These are phyloP conservation scores for Zaprionus ghesquierei DNA, from an alignment of 1,140 invertebrate species.

Conservation along the genomic window DNA sequence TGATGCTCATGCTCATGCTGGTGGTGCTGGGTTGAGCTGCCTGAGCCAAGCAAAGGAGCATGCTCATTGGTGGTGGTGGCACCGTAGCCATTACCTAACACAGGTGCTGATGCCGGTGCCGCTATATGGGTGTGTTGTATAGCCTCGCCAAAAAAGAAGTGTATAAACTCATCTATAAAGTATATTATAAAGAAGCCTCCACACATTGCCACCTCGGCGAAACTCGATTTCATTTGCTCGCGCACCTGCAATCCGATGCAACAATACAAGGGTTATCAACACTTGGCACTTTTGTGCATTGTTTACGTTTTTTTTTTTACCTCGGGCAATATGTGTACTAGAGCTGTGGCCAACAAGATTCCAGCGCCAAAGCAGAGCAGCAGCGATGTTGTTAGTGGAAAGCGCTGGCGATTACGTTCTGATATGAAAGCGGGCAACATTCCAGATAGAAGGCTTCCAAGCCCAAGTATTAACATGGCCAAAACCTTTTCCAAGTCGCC, in stretches of 20 bases:
- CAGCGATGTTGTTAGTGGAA: slow-evolving; percentile 86
- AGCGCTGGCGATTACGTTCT: slow-evolving; percentile 83
- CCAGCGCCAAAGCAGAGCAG: slow-evolving; percentile 93
- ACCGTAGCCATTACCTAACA: not conserved
- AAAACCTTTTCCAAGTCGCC: slow-evolving; percentile 86
- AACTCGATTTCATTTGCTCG: slow-evolving; percentile 83
- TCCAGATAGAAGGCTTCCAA: slow-evolving; percentile 87
- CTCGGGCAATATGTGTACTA: slow-evolving; percentile 93
- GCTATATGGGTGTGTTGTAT: slow-evolving; percentile 68
- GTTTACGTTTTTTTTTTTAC: slow-evolving; percentile 79
- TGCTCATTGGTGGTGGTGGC: slow-evolving; percentile 23
- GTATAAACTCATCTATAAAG: slow-evolving; percentile 89
- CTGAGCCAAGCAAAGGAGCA: slow-evolving; percentile 46
- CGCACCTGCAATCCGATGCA: slow-evolving; percentile 59
- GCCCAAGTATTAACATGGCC: slow-evolving; percentile 87
- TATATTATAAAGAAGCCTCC: slow-evolving; percentile 91
- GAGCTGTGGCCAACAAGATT: slow-evolving; percentile 91
- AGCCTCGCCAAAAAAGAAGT: slow-evolving; percentile 85
- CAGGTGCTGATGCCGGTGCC: not conserved
- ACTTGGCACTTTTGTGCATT: not conserved
- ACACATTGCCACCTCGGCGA: slow-evolving; percentile 89
- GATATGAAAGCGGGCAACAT: slow-evolving; percentile 86
- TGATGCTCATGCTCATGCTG: slow-evolving; percentile 19
- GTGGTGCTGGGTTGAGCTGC: not conserved
- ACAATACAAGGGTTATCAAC: not conserved